phyloP scores from a whole-genome alignment of 2,113 vertebrate species.

The Dermatemys mawii region DNA sequence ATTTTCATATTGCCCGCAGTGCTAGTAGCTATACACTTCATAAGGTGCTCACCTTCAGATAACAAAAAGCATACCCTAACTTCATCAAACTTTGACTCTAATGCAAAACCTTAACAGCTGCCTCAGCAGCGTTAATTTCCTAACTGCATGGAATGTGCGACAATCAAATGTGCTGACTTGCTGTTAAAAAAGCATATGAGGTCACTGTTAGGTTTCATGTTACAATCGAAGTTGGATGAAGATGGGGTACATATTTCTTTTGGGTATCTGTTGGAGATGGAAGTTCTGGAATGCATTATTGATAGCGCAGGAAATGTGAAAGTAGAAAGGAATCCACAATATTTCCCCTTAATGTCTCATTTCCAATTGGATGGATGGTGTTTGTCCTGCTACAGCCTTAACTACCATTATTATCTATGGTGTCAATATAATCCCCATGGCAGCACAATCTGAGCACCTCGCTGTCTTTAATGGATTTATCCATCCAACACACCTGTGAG shows the following conservation, averaged over 20 bases:
- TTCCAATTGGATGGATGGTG: not conserved
- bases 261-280: not conserved
- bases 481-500: not conserved
- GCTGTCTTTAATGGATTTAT: not conserved
- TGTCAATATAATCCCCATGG: not conserved
- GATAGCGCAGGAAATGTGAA: not conserved
- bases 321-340: not conserved
- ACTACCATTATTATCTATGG: not conserved
- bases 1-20: not conserved
- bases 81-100: not conserved
- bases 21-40: not conserved
- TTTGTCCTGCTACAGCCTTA: not conserved
- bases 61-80: not conserved
- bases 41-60: not conserved
- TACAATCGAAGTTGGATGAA: not conserved
- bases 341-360: not conserved
- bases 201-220: fast-evolving
- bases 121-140: not conserved
- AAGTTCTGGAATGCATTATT: not conserved
- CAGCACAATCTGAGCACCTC: not conserved
- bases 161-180: fast-evolving
- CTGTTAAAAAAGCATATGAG: not conserved
- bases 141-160: not conserved
- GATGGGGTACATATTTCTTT: not conserved
- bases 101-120: not conserved